Conservation (phyloP, 2,797 vertebrate species). For the Todus mexicanus region DNA sequence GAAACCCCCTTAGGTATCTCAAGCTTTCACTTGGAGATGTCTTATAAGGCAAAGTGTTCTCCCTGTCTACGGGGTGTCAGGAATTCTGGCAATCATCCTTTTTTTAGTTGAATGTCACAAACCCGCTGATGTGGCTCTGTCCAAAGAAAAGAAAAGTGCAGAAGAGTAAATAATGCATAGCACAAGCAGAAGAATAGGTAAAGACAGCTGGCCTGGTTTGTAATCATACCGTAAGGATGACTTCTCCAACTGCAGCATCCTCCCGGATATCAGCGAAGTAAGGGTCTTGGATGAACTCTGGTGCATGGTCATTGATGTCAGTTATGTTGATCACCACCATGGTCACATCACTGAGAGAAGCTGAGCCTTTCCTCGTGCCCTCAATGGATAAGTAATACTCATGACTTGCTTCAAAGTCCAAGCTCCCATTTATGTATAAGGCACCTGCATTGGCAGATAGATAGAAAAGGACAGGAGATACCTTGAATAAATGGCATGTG, state of each 20-base stretch:
- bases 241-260: constrained; percentile 80
- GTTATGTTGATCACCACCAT: constrained; percentile 90
- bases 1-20: neutral
- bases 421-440: constrained; percentile 78
- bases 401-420: constrained; percentile 87
- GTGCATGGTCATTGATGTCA: constrained; percentile 90
- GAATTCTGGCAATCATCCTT: neutral
- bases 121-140: neutral
- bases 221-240: constrained; percentile 82
- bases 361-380: constrained; percentile 82
- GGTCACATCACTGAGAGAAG: constrained; percentile 84
- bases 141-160: neutral
- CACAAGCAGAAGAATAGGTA: neutral
- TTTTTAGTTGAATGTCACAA: neutral
- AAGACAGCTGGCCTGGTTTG: neutral
- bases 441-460: constrained; percentile 56
- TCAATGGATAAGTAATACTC: constrained; percentile 91
- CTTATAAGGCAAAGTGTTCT: neutral
- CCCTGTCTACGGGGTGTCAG: neutral
- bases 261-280: constrained; percentile 82
- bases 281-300: constrained; percentile 80
- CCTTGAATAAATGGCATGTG: neutral
- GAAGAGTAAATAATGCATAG: neutral
- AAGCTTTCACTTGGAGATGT: neutral
- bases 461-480: neutral